Evolutionary conservation across 2,888 invertebrate species (phyloP).

Genomic region (Rotaria sp.): DNA sequence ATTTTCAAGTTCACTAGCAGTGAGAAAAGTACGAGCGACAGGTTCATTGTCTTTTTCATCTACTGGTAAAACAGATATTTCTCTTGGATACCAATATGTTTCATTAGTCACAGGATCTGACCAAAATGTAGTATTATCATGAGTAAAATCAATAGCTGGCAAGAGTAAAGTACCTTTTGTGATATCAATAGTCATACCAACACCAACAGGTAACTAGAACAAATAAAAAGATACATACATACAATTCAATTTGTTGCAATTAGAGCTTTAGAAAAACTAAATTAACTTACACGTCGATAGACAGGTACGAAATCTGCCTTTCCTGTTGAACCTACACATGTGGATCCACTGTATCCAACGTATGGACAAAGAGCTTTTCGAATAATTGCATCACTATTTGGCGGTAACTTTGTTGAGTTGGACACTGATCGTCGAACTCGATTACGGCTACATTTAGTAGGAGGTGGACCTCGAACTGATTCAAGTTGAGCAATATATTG

Average conservation of each 20-base stretch:
- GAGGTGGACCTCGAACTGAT: too few relatives aligned
- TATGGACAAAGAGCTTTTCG: not conserved
- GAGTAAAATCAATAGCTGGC: not conserved
- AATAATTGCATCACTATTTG: too few relatives aligned
- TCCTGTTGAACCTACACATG: not conserved
- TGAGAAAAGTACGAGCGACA: not conserved
- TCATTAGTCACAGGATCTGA: not conserved
- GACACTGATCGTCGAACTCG: not conserved
- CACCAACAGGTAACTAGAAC: not conserved
- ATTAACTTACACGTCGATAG: too few relatives aligned
- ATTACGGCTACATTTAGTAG: not conserved
- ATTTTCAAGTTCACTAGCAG: not conserved
- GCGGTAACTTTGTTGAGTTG: not conserved
- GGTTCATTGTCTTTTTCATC: not conserved
- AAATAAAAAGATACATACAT: too few relatives aligned
- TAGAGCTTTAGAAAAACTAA: too few relatives aligned
- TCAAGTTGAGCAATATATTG: too few relatives aligned
- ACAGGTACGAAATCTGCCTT: too few relatives aligned
- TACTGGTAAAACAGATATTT: not conserved
- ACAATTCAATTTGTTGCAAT: too few relatives aligned
- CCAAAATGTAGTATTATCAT: not conserved
- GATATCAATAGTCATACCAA: not conserved
- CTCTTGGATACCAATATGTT: not conserved
- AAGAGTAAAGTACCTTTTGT: not conserved
- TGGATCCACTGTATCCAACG: not conserved